Base-by-base conservation (phyloP, 2,888 invertebrate species). In the Drosophila demipolita region DNA sequence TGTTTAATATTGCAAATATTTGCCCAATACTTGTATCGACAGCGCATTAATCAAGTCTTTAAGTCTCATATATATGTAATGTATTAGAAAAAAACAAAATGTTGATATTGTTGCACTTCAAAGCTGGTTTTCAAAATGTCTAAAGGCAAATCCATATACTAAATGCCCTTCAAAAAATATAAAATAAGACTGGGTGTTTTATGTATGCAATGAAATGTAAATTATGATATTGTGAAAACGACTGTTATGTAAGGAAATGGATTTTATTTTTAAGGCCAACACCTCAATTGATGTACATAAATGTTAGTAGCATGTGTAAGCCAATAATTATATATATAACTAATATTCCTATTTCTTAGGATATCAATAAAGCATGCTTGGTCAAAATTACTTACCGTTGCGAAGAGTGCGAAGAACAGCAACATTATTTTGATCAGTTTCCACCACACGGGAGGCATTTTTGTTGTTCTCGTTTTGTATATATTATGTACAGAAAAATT, bases 381-480 rank as follows among this genome's bases (percentile, higher is more conserved):
- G 15, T 23, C 35, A 29, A 7, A n/a, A 26, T 15, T 38, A 75
- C 86, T 84, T 57, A 87, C 87, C 83, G 77, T 75, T 53, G 86
- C 75, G 55, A 86, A 81, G 45, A 87, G 66, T 42, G 82, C 76
- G 66, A 79, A 79, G 68, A 87, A 70, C 66, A 87, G 67, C 64
- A 87, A 64, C 66, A 86, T 57, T 35, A 81, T 69, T 72, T 75
- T 84, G 26, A 87, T 61, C 26, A 87, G 57, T 77, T 64, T 82
- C 73, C 73, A 82, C 82, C 86, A 85, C 75, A 83, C 66, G 17
- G 78, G 75, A 67, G 71, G 68, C 86, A 87, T 86, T 48, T 67
- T 62, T 42, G 38, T 42, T 23, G n/a, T 42, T 57, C 45, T 40
- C n/a, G 38, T 38, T 50, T 15, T 20, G 2, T 11, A 45, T 15